Conservation (phyloP, 2,888 invertebrate species). For the Cybosia mesomella region DNA sequence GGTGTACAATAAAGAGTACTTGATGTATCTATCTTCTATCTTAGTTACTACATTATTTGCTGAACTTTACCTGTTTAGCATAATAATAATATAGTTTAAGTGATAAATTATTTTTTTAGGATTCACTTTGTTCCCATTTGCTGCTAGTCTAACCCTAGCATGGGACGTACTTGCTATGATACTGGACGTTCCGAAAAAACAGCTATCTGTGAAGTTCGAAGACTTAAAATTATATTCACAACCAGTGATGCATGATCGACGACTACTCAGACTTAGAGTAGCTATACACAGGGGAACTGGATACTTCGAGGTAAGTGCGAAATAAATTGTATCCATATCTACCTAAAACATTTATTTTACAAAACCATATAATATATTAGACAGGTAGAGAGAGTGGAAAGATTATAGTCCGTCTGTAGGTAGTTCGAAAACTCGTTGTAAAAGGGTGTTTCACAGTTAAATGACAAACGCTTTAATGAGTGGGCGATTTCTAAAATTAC, state of each 20-base stretch:
- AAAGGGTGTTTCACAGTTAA: too few species aligned
- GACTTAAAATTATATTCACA: conserved; percentile 87
- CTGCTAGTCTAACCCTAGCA: conserved; percentile 89
- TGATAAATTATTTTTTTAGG: conserved; percentile 56
- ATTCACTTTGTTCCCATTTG: conserved; percentile 91
- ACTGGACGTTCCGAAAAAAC: conserved; percentile 81
- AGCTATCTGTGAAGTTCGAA: conserved; percentile 89
- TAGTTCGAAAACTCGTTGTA: too few species aligned
- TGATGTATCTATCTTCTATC: too few species aligned
- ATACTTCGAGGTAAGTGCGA: conserved; percentile 79
- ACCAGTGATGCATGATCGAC: conserved; percentile 84
- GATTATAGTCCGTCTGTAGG: too few species aligned
- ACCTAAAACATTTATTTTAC: too few species aligned
- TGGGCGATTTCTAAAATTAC: too few species aligned
- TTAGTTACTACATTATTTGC: too few species aligned
- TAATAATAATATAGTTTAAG: too few species aligned
- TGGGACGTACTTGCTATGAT: conserved; percentile 90
- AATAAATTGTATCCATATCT: background rate
- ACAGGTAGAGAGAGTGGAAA: too few species aligned
- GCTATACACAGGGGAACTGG: conserved; percentile 87
- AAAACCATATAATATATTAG: too few species aligned
- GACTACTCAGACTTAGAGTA: conserved; percentile 80
- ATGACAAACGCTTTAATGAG: too few species aligned
- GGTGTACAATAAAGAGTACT: too few species aligned
- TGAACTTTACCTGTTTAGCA: background rate